Conservation (phyloP, 1,140 invertebrate genomes). For the Conus betulinus region DNA sequence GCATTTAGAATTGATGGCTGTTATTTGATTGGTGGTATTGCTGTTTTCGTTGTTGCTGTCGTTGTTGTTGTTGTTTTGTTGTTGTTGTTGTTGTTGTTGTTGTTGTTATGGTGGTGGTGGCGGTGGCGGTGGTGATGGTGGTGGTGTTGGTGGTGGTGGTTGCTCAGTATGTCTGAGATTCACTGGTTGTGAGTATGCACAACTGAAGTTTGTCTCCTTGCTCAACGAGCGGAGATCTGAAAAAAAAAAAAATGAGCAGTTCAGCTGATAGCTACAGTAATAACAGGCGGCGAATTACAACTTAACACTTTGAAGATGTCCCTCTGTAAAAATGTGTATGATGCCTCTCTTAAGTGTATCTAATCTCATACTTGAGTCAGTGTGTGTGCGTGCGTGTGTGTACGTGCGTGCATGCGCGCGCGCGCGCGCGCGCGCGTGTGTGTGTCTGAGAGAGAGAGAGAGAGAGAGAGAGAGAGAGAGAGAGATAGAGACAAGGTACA, state of each 20-base stretch:
- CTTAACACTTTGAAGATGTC: too few relatives aligned
- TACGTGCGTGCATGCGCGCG: not conserved
- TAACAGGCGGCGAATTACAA: too few relatives aligned
- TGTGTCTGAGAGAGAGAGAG: slow-evolving; percentile 5
- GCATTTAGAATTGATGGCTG: too few relatives aligned
- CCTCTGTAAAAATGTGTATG: not conserved
- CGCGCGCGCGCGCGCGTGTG: not conserved
- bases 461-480: not conserved
- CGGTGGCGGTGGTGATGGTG: too few relatives aligned
- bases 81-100: too few relatives aligned
- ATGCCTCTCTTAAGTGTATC: not conserved
- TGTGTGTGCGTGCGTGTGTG: slow-evolving; percentile 25
- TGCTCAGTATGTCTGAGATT: too few relatives aligned
- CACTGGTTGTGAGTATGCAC: not conserved
- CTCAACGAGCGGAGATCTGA: not conserved
- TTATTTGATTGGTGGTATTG: too few relatives aligned
- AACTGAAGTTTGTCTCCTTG: not conserved
- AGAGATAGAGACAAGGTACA: too few relatives aligned
- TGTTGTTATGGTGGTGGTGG: too few relatives aligned
- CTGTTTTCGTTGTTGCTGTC: too few relatives aligned
- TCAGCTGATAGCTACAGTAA: not conserved
- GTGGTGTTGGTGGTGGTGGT: too few relatives aligned
- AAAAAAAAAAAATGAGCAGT: not conserved
- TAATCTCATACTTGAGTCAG: not conserved
- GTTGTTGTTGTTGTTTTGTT: too few relatives aligned